phyloP scores from a whole-genome alignment of 2,888 invertebrate species.

The Capitulum mitella region DNA sequence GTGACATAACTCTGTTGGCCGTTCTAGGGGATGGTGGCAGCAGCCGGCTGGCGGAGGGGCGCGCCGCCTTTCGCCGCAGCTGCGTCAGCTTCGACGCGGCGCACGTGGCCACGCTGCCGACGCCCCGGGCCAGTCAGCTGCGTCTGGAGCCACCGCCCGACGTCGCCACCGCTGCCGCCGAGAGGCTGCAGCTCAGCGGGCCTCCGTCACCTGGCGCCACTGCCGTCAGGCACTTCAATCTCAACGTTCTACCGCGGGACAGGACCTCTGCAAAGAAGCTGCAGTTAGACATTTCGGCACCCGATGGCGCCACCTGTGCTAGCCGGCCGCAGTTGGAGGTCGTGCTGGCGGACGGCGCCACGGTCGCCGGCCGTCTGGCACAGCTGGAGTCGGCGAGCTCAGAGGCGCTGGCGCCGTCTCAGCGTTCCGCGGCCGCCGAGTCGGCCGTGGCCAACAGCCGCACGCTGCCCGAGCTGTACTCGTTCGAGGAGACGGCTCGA shows the following conservation, averaged over 20 bases:
- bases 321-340: not conserved
- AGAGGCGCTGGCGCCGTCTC: no score
- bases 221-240: not conserved
- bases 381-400: no score
- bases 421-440: no score
- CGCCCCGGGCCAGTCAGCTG: not conserved
- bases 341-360: no score
- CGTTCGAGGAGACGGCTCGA: not conserved
- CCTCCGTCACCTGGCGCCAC: not conserved
- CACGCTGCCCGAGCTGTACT: not conserved
- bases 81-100: constrained; percentile 8
- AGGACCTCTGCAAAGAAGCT: not conserved
- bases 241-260: no score
- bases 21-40: not conserved
- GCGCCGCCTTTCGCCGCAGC: not conserved
- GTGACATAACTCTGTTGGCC: not conserved
- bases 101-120: not conserved
- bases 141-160: not conserved
- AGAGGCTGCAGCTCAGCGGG: not conserved
- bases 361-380: no score
- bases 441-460: not conserved
- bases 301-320: not conserved
- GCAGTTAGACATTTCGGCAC: not conserved
- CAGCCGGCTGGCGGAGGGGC: not conserved
- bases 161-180: not conserved